Base-by-base conservation (phyloP, 2,888 invertebrate genomes). In the Volucella zonaria region DNA sequence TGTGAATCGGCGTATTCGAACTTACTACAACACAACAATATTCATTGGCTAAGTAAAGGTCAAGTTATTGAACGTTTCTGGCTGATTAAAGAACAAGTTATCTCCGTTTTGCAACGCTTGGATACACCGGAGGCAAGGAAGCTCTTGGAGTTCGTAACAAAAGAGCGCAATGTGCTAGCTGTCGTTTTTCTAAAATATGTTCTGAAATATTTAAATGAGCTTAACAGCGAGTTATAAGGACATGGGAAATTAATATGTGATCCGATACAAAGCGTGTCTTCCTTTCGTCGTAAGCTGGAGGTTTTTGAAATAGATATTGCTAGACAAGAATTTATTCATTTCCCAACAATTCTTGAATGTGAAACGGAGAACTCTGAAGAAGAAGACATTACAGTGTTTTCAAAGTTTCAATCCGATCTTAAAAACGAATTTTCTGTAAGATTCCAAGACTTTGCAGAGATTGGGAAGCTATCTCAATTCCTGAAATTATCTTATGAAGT, bases 261-360 rank as follows among this genome's bases (percentile, higher is more conserved):
- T 45, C 12, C 54, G 23, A 67, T 67, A 45, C 43, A 54, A 67
- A 54, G 43, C 54, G 54, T 56, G 14, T 15, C 56, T n/a, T 4
- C 47, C 56, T 68, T 66, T 66, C 51, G 40, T 52, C 64, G 64
- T 12, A 51, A 64, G 64, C 64, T 64, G 51, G 42, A 52, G 52
- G 42, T 66, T 23, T 52, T 51, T 1, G 31, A 47, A n/a, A n/a
- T n/a, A n/a, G n/a, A n/a, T n/a, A n/a, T n/a, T n/a, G n/a, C n/a
- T n/a, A n/a, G n/a, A n/a, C n/a, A n/a, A n/a, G n/a, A n/a, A n/a
- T n/a, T n/a, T n/a, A n/a, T n/a, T n/a, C n/a, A n/a, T n/a, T n/a
- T 67, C 18, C 54, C 54, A 40, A 54, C 54, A 56, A 56, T 68
- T 64, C 49, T 64, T 64, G 38, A 49, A 49, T 38, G 23, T 23